Evolutionary conservation across 2,888 invertebrate genomes (phyloP).

Genomic region (Trissolcus japonicus): DNA sequence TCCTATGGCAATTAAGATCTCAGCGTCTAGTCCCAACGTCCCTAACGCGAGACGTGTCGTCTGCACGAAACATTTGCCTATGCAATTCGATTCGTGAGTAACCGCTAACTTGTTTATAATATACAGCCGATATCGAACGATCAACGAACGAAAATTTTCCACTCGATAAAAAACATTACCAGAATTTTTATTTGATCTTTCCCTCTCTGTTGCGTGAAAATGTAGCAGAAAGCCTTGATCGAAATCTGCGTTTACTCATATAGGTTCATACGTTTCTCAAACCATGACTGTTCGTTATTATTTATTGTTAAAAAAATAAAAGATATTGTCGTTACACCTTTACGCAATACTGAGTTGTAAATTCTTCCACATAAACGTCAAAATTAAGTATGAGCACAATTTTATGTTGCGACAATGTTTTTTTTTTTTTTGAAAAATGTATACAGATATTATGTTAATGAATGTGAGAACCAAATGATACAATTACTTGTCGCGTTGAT

Average conservation of each 20-base stretch:
- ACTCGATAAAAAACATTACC: conserved; percentile 34
- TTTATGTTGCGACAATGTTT: neutral
- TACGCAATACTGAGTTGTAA: no score
- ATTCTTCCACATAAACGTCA: neutral
- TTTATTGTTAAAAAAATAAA: no score
- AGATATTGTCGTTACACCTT: no score
- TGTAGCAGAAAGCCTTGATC: neutral
- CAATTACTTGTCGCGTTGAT: conserved; percentile 38
- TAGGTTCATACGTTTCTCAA: no score
- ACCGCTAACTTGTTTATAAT: conserved; percentile 47
- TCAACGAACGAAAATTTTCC: conserved; percentile 30
- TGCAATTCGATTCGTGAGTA: conserved; percentile 35
- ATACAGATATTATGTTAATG: conserved; percentile 20
- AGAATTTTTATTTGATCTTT: neutral
- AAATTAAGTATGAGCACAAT: neutral
- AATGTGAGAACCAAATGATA: conserved; percentile 46
- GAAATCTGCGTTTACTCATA: neutral
- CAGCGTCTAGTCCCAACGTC: conserved; percentile 62
- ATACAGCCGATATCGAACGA: conserved; percentile 40
- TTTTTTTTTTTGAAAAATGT: neutral
- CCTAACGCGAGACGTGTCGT: conserved; percentile 64
- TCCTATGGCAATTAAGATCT: conserved; percentile 71
- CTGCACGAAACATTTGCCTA: conserved; percentile 46
- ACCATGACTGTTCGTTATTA: no score
- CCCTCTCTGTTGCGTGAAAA: neutral